Conservation (phyloP, 1,140 invertebrate genomes). For the Lepeophtheirus salmonis region DNA sequence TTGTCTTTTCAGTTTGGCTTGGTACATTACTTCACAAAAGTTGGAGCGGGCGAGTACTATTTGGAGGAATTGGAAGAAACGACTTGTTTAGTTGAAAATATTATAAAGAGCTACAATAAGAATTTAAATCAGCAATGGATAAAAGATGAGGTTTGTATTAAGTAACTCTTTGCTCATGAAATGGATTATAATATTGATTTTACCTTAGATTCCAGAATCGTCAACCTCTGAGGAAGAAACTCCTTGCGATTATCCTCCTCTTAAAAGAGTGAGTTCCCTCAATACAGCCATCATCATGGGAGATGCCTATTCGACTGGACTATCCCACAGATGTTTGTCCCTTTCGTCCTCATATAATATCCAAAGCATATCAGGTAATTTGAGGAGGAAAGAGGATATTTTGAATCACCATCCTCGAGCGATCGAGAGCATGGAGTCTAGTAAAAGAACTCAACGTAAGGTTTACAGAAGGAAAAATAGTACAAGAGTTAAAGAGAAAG, state of each 20-base stretch:
- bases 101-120: background rate
- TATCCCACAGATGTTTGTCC: background rate
- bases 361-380: background rate
- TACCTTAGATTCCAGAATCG: no score
- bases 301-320: background rate
- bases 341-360: background rate
- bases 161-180: no score
- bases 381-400: background rate
- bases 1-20: conserved; percentile 44
- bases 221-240: no score
- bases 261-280: background rate
- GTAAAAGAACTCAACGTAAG: background rate
- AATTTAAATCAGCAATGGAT: background rate
- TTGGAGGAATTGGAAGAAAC: conserved; percentile 28
- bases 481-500: background rate
- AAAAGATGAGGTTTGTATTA: background rate
- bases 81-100: conserved; percentile 3
- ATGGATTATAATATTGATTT: no score
- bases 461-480: background rate
- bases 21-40: conserved; percentile 74
- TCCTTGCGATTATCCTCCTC: no score
- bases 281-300: background rate
- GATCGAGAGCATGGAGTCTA: background rate
- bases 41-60: conserved; percentile 64
- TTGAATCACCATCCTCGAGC: background rate